These are phyloP conservation scores for Boloria selene DNA, from an alignment of 2,888 invertebrate genomes.

Conservation along the genomic window DNA sequence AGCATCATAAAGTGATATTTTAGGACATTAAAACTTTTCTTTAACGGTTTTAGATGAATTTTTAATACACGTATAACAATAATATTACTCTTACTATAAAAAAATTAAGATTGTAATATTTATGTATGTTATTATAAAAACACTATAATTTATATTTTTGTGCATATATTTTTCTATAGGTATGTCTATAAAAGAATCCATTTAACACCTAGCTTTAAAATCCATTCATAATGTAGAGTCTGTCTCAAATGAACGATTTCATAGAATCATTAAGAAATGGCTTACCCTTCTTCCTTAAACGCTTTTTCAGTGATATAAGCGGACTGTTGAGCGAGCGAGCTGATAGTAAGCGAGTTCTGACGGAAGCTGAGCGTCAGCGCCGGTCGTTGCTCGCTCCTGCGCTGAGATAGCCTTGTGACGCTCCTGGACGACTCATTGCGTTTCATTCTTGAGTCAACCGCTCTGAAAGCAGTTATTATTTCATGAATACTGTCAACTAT, in stretches of 20 bases:
- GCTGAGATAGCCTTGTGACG: constrained; percentile 48
- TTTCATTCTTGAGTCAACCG: constrained; percentile 72
- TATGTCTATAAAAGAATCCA: too few relatives aligned
- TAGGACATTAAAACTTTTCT: too few relatives aligned
- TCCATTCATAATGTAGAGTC: too few relatives aligned
- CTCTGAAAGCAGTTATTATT: constrained; percentile 51
- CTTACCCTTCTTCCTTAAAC: constrained; percentile 55
- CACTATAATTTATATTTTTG: too few relatives aligned
- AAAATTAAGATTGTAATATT: too few relatives aligned
- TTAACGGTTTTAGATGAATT: too few relatives aligned
- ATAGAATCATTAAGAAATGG: neutral
- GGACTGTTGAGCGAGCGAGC: constrained; percentile 60
- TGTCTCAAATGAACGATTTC: neutral
- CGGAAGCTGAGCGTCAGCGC: constrained; percentile 57
- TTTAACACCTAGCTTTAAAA: too few relatives aligned
- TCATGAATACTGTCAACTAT: neutral
- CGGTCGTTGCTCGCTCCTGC: constrained; percentile 49
- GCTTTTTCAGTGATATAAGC: constrained; percentile 61
- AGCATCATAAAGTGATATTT: too few relatives aligned
- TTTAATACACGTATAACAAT: too few relatives aligned
- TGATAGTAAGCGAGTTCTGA: constrained; percentile 68
- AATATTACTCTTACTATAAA: too few relatives aligned
- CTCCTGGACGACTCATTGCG: constrained; percentile 72
- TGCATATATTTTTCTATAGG: too few relatives aligned
- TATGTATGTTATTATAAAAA: too few relatives aligned